Conservation (phyloP, 1,140 invertebrate genomes). For the Chelonus insularis region DNA sequence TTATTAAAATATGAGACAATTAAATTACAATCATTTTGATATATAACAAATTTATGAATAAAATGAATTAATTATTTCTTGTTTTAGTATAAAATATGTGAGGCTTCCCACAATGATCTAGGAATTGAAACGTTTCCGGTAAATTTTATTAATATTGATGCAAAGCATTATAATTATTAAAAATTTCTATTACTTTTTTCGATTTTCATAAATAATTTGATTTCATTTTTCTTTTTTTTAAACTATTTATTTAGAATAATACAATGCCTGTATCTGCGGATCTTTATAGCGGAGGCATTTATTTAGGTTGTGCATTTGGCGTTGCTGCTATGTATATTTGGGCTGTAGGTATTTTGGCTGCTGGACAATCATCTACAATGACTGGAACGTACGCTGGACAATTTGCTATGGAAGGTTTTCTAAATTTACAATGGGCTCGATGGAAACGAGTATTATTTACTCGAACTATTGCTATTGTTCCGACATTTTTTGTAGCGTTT, state of each 20-base stretch:
- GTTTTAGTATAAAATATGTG: conserved; percentile 58
- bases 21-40: background rate
- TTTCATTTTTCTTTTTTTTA: too few relatives aligned
- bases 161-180: too few relatives aligned
- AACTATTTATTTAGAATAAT: conserved; percentile 53
- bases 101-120: conserved; percentile 51
- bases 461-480: conserved; percentile 83
- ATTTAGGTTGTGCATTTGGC: conserved; percentile 83
- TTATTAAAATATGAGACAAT: too few relatives aligned
- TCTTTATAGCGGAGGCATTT: conserved; percentile 83
- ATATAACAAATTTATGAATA: background rate
- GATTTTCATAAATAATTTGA: too few relatives aligned
- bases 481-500: conserved; percentile 82
- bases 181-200: too few relatives aligned
- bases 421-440: conserved; percentile 84
- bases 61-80: conserved; percentile 21
- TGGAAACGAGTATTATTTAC: conserved; percentile 90
- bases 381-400: conserved; percentile 79
- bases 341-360: conserved; percentile 87
- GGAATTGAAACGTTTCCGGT: conserved; percentile 48
- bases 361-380: conserved; percentile 90
- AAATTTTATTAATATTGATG: conserved; percentile 21
- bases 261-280: conserved; percentile 70
- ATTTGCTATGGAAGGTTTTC: conserved; percentile 85
- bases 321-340: conserved; percentile 83